These are phyloP conservation scores for Callospermophilus lateralis DNA, from an alignment of 2,113 vertebrate genomes.

Conservation along the genomic window DNA sequence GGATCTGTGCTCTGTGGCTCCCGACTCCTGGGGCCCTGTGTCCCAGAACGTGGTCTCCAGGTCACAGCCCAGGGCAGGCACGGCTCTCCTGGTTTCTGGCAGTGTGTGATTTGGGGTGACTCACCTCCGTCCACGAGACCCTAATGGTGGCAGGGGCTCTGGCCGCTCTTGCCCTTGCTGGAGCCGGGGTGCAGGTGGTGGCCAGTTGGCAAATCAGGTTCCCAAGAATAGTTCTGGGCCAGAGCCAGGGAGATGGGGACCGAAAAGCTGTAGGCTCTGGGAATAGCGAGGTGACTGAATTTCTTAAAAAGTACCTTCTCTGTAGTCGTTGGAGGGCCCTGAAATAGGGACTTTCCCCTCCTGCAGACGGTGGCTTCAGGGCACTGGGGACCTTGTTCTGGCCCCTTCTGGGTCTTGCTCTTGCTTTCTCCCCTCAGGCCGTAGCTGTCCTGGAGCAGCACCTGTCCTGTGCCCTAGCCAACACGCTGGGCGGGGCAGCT, in stretches of 20 bases:
- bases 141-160: not conserved
- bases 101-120: not conserved
- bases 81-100: not conserved
- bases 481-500: not conserved
- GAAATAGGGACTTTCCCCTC: not conserved
- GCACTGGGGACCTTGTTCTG: not conserved
- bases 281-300: not conserved
- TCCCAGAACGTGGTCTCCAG: not conserved
- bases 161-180: not conserved
- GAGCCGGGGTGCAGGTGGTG: not conserved
- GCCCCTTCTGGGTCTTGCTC: not conserved
- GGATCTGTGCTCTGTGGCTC: not conserved
- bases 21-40: fast-evolving
- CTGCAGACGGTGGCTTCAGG: not conserved
- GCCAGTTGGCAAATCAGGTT: not conserved
- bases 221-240: not conserved
- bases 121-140: not conserved
- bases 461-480: not conserved
- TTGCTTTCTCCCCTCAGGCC: not conserved
- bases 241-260: not conserved
- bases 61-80: not conserved
- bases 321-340: not conserved
- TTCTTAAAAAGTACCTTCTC: conserved; percentile 51
- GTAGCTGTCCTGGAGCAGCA: not conserved
- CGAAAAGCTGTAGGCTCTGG: not conserved